Evolutionary conservation across 2,888 invertebrate species (phyloP).

Genomic region (Trilocha varians): DNA sequence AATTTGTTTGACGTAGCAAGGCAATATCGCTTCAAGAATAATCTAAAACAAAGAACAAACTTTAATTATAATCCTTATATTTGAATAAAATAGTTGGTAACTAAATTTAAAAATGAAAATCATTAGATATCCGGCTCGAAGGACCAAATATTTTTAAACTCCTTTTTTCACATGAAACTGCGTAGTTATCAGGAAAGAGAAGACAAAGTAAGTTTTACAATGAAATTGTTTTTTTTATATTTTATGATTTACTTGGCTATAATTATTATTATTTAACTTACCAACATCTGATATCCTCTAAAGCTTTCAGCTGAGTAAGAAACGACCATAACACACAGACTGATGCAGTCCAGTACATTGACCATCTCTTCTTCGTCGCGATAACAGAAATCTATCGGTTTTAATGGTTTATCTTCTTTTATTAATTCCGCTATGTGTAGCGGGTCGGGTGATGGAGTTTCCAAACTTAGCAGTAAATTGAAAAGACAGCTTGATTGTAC

Average conservation of each 20-base stretch:
- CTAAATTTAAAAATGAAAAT: too few relatives aligned
- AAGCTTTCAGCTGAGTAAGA: slow-evolving; percentile 98
- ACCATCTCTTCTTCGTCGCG: slow-evolving; percentile 98
- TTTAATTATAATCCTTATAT: not conserved
- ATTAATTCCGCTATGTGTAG: slow-evolving; percentile 93
- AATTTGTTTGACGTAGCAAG: slow-evolving; percentile 95
- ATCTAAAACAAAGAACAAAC: slow-evolving; percentile 73
- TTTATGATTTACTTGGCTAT: not conserved
- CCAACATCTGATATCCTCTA: slow-evolving; percentile 92
- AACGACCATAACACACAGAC: slow-evolving; percentile 98
- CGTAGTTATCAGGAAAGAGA: too few relatives aligned
- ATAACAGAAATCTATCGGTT: slow-evolving; percentile 98
- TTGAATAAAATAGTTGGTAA: too few relatives aligned
- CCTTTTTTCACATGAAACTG: too few relatives aligned
- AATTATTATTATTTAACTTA: slow-evolving; percentile 44
- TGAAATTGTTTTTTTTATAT: not conserved
- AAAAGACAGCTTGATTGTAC: slow-evolving; percentile 94
- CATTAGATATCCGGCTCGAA: too few relatives aligned
- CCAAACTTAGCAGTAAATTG: slow-evolving; percentile 90
- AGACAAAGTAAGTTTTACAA: too few relatives aligned
- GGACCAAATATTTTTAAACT: too few relatives aligned
- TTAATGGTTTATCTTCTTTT: slow-evolving; percentile 91
- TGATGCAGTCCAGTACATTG: slow-evolving; percentile 96
- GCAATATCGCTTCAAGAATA: slow-evolving; percentile 95
- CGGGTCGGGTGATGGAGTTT: slow-evolving; percentile 95